These are phyloP conservation scores for Indicator maculatus DNA, from an alignment of 2,113 vertebrate genomes.

Conservation along the genomic window DNA sequence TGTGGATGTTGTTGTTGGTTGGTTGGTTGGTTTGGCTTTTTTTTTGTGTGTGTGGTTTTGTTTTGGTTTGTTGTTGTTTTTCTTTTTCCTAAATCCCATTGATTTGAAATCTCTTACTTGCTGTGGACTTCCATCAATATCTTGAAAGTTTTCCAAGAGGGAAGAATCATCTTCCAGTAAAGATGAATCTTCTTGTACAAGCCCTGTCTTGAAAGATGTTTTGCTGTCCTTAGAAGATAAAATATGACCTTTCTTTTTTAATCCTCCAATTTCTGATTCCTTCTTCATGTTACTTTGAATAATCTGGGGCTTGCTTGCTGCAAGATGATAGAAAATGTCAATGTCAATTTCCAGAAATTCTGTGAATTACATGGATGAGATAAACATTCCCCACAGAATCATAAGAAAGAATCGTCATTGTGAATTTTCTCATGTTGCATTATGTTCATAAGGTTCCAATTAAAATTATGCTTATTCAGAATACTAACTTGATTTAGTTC, in stretches of 20 bases:
- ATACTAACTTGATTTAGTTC: background rate
- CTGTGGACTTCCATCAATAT: constrained; percentile 5
- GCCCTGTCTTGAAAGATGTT: background rate
- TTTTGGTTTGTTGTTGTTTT: background rate
- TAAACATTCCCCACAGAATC: background rate
- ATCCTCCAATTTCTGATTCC: constrained; percentile 30
- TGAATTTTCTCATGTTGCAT: background rate
- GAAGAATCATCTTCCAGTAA: constrained; percentile 31
- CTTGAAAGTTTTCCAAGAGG: background rate
- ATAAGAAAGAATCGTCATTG: background rate
- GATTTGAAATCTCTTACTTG: constrained; percentile 54
- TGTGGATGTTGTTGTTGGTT: background rate
- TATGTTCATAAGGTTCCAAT: background rate
- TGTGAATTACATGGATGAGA: background rate
- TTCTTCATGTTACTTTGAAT: constrained; percentile 47
- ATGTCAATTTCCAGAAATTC: background rate
- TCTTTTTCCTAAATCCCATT: background rate
- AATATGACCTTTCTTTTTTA: constrained; percentile 33
- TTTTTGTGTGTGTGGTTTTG: too few relatives aligned
- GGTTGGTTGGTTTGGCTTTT: background rate
- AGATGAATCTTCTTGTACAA: background rate
- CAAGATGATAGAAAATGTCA: background rate
- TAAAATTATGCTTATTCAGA: background rate
- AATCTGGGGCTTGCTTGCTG: constrained; percentile 65
- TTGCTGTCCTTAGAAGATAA: constrained; percentile 54